Conservation (phyloP, 92 coral and sea anemone genomes). For the Anthopleura xanthogrammica region DNA sequence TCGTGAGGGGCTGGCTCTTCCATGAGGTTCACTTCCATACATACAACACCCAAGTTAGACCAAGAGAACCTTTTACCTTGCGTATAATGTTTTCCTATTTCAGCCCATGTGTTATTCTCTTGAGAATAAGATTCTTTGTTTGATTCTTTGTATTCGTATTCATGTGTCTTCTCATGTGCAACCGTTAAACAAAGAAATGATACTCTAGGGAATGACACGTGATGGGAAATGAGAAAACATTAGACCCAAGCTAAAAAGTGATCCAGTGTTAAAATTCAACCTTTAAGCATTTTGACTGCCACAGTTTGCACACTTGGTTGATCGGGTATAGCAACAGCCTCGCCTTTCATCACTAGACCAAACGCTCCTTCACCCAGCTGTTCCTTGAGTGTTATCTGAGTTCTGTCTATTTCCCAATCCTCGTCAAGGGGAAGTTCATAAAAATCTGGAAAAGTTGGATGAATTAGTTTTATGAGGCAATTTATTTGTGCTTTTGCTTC, state of each 20-base stretch:
- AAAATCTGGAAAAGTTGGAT: slow-evolving; percentile 47
- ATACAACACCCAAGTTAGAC: too few relatives aligned
- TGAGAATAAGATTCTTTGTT: too few relatives aligned
- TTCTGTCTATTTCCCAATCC: slow-evolving; percentile 95
- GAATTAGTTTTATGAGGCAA: not conserved
- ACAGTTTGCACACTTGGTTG: slow-evolving; percentile 64
- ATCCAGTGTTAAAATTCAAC: slow-evolving; percentile 35
- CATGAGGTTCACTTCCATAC: too few relatives aligned
- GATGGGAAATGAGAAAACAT: too few relatives aligned
- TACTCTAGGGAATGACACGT: too few relatives aligned
- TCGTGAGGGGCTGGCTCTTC: too few relatives aligned
- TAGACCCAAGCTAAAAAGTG: not conserved
- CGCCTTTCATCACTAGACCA: slow-evolving; percentile 96
- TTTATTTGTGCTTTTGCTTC: not conserved
- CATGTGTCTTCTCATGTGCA: too few relatives aligned
- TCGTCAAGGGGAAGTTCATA: slow-evolving; percentile 84
- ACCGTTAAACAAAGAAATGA: too few relatives aligned
- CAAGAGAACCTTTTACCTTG: too few relatives aligned
- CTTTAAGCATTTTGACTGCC: slow-evolving; percentile 94
- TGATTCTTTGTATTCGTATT: too few relatives aligned
- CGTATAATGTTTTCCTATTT: too few relatives aligned
- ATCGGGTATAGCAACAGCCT: slow-evolving; percentile 79
- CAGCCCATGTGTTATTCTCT: too few relatives aligned
- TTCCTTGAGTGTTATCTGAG: slow-evolving; percentile 75
- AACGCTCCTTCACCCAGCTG: slow-evolving; percentile 99